phyloP scores from a whole-genome alignment of 2,797 vertebrate species.

The Hypotaenidia philippensis region DNA sequence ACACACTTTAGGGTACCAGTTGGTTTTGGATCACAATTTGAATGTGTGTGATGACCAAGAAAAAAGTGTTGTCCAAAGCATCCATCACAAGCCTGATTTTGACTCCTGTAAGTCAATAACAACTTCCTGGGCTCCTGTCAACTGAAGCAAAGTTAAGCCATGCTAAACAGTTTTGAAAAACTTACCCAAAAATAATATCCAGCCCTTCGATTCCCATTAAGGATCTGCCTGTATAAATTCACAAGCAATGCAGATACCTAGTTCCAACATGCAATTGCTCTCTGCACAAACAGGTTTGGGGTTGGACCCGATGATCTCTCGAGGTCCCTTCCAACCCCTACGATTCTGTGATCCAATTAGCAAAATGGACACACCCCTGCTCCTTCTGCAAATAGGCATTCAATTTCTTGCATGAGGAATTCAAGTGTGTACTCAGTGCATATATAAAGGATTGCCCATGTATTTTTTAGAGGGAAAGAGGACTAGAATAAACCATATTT shows the following conservation, averaged over 20 bases:
- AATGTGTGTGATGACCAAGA: not conserved
- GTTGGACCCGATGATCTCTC: too few species aligned
- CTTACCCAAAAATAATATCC: not conserved
- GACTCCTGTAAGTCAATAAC: conserved; percentile 34
- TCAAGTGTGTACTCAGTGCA: not conserved
- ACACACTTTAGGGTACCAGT: not conserved
- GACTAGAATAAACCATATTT: not conserved
- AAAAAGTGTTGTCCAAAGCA: conserved; percentile 8
- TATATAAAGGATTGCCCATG: not conserved
- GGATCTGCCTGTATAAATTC: not conserved
- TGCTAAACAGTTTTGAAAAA: conserved; percentile 30
- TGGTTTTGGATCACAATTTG: not conserved
- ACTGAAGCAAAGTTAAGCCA: conserved; percentile 33
- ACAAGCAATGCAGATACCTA: not conserved
- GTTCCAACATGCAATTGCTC: not conserved
- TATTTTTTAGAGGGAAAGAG: not conserved
- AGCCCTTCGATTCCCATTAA: not conserved
- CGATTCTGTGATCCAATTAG: not conserved
- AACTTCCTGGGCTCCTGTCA: conserved; percentile 51
- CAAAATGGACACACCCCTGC: not conserved
- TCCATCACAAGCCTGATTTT: conserved; percentile 29
- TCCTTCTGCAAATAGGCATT: not conserved
- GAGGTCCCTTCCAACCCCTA: too few species aligned
- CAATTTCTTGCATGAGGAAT: not conserved
- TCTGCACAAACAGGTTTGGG: not conserved